Evolutionary conservation across 2,797 vertebrate species (phyloP), one percentile per base, ranked within the genome.

Genomic region (Rachycentron canadum): DNA sequence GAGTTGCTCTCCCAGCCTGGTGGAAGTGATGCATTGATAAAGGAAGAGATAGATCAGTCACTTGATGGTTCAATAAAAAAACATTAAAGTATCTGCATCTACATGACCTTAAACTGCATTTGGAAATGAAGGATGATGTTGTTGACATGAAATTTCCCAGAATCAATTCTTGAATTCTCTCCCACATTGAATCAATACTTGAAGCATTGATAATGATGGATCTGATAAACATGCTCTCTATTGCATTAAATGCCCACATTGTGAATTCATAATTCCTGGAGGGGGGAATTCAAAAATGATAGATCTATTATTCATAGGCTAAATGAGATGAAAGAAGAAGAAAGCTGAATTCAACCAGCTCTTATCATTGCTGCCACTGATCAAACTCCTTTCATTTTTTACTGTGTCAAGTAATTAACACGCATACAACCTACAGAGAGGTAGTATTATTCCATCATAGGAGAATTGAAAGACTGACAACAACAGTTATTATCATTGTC

Each of bases 1-100:
- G 94, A 0, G 86, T 87, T 13, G 69, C 86, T 69, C 95, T 89
- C 34, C 85, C 84, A 13, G 66, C 68, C 93, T 95, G 81, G 5
- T 64, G 30, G 21, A 47, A 38, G 40, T 1, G 23, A 73, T 3
- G 5, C 11, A 65, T 63, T 64, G 65, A 65, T 26, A 49, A 7
- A 60, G 23, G 32, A 11, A 53, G 28, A 55, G 17, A 52, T 0
- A 1, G 21, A 32, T 72, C 10, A 58, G 63, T 53, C 34, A 23
- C 25, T 12, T 30, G 30, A 52, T 12, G 7, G 8, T 61, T 47
- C 1, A 6, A 26, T 7, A 4, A 58, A 59, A 69, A 50, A 8
- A 1, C 10, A 40, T n/a, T 13, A 6, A n/a, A 10, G 19, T n/a
- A n/a, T 66, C 21, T 59, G 6, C 23, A n/a, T 47, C 14, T 4